phyloP scores from a whole-genome alignment of 1,140 invertebrate species.

The Bombus vancouverensis region DNA sequence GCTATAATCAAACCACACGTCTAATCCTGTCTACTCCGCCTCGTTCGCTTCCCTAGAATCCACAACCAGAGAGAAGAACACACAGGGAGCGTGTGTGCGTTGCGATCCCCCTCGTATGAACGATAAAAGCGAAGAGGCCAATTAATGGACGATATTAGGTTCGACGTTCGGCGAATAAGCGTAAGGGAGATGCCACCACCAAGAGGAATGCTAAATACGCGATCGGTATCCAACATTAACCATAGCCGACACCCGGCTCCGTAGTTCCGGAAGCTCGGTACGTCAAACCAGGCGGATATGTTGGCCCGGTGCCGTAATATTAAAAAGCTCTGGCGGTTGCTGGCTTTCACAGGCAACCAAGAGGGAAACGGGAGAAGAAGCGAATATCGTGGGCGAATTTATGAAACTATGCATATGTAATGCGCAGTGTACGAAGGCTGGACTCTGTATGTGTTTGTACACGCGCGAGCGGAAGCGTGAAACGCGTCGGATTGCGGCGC shows the following conservation, averaged over 20 bases:
- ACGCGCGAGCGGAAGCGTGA: conserved; percentile 6
- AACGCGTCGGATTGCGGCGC: conserved; percentile 13
- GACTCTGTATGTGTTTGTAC: background rate
- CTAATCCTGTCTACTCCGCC: background rate
- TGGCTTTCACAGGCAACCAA: conserved; percentile 41
- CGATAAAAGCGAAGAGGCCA: background rate
- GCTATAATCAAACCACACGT: background rate
- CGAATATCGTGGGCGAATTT: conserved; percentile 63
- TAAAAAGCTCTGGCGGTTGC: conserved; percentile 50
- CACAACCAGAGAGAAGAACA: no score
- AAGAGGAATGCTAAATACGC: conserved; percentile 6
- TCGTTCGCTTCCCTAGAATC: background rate
- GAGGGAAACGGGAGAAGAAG: conserved; percentile 38
- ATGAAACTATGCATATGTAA: conserved; percentile 77
- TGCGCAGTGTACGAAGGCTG: conserved; percentile 31
- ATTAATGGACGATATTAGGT: conserved; percentile 38
- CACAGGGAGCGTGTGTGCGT: background rate
- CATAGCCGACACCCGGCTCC: conserved; percentile 7
- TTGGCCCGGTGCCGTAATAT: conserved; percentile 33
- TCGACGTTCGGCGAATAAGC: background rate
- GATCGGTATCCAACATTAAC: conserved; percentile 21
- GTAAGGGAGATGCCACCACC: background rate
- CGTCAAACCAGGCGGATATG: background rate
- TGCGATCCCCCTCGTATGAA: background rate
- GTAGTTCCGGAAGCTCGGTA: background rate